These are phyloP conservation scores for Melinaea marsaeus DNA, from an alignment of 2,888 invertebrate species.

Conservation along the genomic window DNA sequence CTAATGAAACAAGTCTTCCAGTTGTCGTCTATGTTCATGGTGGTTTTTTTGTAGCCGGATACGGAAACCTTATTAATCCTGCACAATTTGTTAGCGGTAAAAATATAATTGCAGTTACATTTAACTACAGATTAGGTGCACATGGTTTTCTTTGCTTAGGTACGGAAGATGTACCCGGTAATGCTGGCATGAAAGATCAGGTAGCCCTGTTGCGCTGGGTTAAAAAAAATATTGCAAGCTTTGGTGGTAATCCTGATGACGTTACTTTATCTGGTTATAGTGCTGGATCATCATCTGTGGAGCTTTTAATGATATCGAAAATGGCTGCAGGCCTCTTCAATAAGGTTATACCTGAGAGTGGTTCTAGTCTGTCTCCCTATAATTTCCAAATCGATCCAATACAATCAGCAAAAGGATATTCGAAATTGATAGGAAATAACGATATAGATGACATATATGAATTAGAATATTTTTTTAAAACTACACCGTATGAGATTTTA, in stretches of 20 bases:
- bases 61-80: slow-evolving; percentile 38
- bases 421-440: slow-evolving; percentile 33
- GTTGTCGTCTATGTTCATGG: slow-evolving; percentile 64
- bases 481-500: slow-evolving; percentile 37
- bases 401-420: slow-evolving; percentile 33
- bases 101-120: slow-evolving; percentile 46
- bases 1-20: slow-evolving; percentile 36
- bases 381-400: slow-evolving; percentile 33
- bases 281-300: slow-evolving; percentile 51
- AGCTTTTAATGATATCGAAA: slow-evolving; percentile 49
- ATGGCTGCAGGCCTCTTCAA: slow-evolving; percentile 34
- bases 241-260: slow-evolving; percentile 46
- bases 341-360: slow-evolving; percentile 35
- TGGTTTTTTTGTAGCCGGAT: slow-evolving; percentile 56
- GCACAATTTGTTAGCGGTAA: slow-evolving; percentile 40
- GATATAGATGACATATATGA: slow-evolving; percentile 38
- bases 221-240: slow-evolving; percentile 40
- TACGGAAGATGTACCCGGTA: slow-evolving; percentile 42
- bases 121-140: slow-evolving; percentile 52
- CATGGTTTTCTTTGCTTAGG: slow-evolving; percentile 41
- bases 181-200: slow-evolving; percentile 48
- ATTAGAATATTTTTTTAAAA: slow-evolving; percentile 47
- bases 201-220: slow-evolving; percentile 44
- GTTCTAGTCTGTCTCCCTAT: slow-evolving; percentile 28
- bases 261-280: slow-evolving; percentile 49